phyloP scores from a whole-genome alignment of 2,797 vertebrate genomes.

The Ambastaia sidthimunki region DNA sequence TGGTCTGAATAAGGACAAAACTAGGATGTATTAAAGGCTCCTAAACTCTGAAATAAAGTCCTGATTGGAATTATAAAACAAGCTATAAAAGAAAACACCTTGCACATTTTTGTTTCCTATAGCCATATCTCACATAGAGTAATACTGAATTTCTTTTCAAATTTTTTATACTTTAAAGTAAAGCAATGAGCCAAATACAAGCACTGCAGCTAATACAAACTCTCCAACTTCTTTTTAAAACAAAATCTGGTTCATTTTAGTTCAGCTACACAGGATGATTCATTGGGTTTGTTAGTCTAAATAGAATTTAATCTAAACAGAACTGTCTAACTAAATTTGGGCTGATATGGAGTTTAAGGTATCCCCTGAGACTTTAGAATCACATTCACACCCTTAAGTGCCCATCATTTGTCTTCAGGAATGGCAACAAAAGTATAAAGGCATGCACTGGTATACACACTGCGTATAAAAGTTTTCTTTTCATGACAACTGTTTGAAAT shows the following conservation, averaged over 20 bases:
- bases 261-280: constrained; percentile 21
- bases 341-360: constrained; percentile 11
- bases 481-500: not conserved
- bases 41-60: constrained; percentile 35
- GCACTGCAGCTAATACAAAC: not conserved
- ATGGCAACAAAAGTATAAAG: constrained; percentile 46
- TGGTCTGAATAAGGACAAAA: constrained; percentile 35
- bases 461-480: not conserved
- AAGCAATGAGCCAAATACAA: too few species aligned
- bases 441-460: constrained; percentile 27
- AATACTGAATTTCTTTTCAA: constrained; percentile 39
- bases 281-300: constrained; percentile 8
- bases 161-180: not conserved
- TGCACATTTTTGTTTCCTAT: not conserved
- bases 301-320: not conserved
- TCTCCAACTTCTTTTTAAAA: not conserved
- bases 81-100: not conserved
- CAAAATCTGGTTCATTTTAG: constrained; percentile 19
- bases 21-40: constrained; percentile 35
- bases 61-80: too few species aligned
- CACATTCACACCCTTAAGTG: constrained; percentile 28
- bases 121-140: not conserved
- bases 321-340: constrained; percentile 1
- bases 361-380: constrained; percentile 2
- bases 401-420: constrained; percentile 3